A percentile compares a stretch with the other conserved stretches of the same genome.
These are phyloP conservation scores for Leptosomus discolor DNA, from an alignment of 2,113 vertebrate species.

Conservation along the genomic window DNA sequence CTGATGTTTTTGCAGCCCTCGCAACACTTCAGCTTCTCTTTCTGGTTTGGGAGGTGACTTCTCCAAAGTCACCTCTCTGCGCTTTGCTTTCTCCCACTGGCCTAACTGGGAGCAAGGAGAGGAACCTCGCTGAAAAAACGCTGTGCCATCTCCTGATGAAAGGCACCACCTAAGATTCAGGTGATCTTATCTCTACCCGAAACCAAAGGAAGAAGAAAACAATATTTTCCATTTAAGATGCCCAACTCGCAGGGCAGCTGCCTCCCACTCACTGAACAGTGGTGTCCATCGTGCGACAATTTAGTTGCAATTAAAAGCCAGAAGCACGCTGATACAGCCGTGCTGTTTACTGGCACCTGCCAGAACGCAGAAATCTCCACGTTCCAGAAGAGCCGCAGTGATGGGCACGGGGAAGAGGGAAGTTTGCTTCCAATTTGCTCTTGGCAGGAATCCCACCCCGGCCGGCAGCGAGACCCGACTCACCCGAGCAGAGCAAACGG, in stretches of 20 bases:
- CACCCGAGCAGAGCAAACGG: not conserved
- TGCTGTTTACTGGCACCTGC: not conserved
- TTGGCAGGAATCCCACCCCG: not conserved
- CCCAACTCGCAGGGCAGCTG: not conserved
- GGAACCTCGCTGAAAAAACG: too few relatives aligned
- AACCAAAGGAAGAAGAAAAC: not conserved
- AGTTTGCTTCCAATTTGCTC: not conserved
- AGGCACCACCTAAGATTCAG: not conserved
- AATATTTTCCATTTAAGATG: not conserved
- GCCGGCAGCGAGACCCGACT: fast-evolving
- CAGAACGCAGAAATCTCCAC: too few relatives aligned
- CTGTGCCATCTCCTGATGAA: not conserved
- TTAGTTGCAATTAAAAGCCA: not conserved
- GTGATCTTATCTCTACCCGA: not conserved
- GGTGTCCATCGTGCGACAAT: not conserved
- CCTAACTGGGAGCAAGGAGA: not conserved
- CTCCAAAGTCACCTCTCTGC: not conserved
- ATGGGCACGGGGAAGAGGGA: not conserved
- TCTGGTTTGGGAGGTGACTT: not conserved
- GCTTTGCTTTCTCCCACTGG: not conserved
- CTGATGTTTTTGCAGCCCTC: too few relatives aligned
- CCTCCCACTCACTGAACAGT: not conserved
- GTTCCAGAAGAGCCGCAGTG: fast-evolving
- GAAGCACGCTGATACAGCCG: not conserved
- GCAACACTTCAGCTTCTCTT: not conserved